phyloP scores from a whole-genome alignment of 1,140 invertebrate species.

The Magallana gigas region DNA sequence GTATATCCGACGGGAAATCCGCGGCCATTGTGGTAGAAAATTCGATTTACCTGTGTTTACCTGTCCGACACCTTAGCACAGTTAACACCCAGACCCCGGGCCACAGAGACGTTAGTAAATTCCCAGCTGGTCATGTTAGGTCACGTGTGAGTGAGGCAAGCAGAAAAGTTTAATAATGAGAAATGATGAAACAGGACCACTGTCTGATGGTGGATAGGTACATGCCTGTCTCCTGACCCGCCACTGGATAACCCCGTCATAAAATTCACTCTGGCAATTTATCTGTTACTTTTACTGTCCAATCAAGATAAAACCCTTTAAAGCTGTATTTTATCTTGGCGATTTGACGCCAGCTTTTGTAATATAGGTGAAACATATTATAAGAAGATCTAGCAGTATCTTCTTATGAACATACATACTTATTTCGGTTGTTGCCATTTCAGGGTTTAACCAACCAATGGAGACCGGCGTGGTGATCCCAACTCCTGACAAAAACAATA shows the following conservation, averaged over 20 bases:
- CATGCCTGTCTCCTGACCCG: not conserved
- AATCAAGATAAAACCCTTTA: not conserved
- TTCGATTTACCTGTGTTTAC: not conserved
- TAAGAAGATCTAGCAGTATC: not conserved
- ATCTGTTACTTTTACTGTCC: not conserved
- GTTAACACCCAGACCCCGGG: not conserved
- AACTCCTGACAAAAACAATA: slow-evolving; percentile 55
- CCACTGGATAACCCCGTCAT: not conserved
- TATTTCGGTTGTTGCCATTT: not conserved
- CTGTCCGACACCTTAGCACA: not conserved
- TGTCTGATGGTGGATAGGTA: not conserved
- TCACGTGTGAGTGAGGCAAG: not conserved
- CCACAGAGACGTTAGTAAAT: not conserved
- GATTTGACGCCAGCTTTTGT: not conserved
- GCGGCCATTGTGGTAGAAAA: no score
- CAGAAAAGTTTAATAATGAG: not conserved
- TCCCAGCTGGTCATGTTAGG: not conserved
- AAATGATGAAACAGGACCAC: not conserved
- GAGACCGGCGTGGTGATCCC: not conserved
- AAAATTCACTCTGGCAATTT: not conserved
- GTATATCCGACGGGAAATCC: not conserved
- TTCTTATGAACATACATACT: not conserved
- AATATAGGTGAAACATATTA: not conserved
- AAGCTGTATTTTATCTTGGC: not conserved
- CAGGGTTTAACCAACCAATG: slow-evolving; percentile 10